phyloP scores from a whole-genome alignment of 1,140 invertebrate genomes.

The Aphelinus atriplicis region DNA sequence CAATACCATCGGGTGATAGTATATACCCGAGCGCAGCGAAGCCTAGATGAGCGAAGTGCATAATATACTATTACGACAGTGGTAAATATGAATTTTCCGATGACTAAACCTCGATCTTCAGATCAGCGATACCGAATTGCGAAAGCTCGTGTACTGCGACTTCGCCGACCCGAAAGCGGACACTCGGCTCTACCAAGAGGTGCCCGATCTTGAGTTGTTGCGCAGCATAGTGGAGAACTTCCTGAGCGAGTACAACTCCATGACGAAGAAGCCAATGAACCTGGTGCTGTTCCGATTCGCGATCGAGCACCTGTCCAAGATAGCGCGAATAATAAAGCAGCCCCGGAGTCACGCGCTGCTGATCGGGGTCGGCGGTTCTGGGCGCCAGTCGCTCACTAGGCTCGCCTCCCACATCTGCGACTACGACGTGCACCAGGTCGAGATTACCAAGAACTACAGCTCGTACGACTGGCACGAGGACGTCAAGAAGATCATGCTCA shows the following conservation, averaged over 20 bases:
- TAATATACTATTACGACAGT: no score
- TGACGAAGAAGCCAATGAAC: conserved; percentile 98
- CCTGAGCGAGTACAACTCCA: conserved; percentile 92
- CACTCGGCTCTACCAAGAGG: conserved; percentile 87
- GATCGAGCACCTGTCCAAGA: conserved; percentile 92
- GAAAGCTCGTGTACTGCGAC: conserved; percentile 93
- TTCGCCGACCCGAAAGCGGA: conserved; percentile 95
- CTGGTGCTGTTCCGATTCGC: conserved; percentile 94
- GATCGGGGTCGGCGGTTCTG: conserved; percentile 91
- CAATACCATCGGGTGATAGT: no score
- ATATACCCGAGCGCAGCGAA: no score
- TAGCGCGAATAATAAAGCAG: conserved; percentile 92
- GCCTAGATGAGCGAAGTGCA: no score
- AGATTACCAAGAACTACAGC: conserved; percentile 89
- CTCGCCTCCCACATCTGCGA: conserved; percentile 93
- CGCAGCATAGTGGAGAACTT: conserved; percentile 89
- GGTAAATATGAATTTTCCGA: no score
- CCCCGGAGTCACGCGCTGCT: conserved; percentile 86
- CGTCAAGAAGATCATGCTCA: conserved; percentile 82
- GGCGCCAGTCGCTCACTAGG: conserved; percentile 88
- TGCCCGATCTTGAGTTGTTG: conserved; percentile 83
- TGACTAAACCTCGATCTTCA: conserved; percentile 44
- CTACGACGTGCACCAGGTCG: conserved; percentile 91
- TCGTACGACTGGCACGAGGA: conserved; percentile 90
- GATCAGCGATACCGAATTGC: conserved; percentile 82